Base-by-base conservation (phyloP, 2,113 vertebrate genomes). In the Sterna hirundo region DNA sequence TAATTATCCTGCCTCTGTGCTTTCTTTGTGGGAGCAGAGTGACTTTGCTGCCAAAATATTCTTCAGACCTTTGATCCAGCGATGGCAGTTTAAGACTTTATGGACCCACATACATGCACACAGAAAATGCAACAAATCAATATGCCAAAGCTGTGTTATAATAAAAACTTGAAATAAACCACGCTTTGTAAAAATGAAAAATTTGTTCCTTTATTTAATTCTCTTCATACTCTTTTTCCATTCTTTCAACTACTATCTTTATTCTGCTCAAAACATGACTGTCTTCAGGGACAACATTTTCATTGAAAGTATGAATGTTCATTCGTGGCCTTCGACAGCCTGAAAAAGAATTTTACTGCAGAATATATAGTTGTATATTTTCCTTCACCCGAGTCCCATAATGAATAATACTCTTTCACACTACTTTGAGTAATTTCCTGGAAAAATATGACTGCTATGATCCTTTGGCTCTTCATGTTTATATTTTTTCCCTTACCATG, bases 231-330 rank as follows among this genome's bases (percentile, higher is more conserved):
- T 82, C 84, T 91, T 89, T 89, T 96, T 85, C 89, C 84, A 42
- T 69, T 88, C 88, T 90, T 92, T 94, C 76, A 88, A 40, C 40
- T 66, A 32, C 93, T 96, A 96, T 93, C 94, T 93, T 83, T 83
- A 76, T 74, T 89, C 87, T 88, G 84, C 90, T 96, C 74, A 83
- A 88, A 94, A 90, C 84, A 92, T 8, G 65, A 51, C 80, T 91
- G 90, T 71, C 88, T 95, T 94, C 83, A 34, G 94, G 83, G 88
- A 96, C 85, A 96, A 66, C 22, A 34, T 8, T 49, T 49, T 86
- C 96, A 94, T 80, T 96, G 81, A 88, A 58, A 95, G 79, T 5
- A 88, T 91, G 92, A 97, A 95, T 91, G 94, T 88, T 91, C 90
- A 96, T 90, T 96, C 95, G 96, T 38, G 85, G 93, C 58, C 91